These are phyloP conservation scores for Porites lobata DNA, from an alignment of 92 coral and sea anemone genomes.

Conservation along the genomic window DNA sequence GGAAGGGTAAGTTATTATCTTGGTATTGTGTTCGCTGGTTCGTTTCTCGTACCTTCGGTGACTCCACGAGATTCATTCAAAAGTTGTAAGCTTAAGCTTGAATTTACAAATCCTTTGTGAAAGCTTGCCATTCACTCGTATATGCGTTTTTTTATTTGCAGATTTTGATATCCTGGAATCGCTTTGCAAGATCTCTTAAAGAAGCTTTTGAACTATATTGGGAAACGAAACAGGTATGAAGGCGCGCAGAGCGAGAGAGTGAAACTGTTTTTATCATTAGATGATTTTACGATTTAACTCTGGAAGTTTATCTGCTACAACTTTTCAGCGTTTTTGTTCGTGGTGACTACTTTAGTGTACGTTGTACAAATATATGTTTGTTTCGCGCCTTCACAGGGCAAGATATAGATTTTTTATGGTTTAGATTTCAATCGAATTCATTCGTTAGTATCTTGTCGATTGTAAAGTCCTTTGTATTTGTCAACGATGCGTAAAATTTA, in stretches of 20 bases:
- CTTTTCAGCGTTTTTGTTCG: neutral
- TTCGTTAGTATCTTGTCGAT: conserved; percentile 4
- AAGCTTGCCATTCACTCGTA: no score
- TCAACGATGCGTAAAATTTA: conserved; percentile 27
- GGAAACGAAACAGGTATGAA: conserved; percentile 94
- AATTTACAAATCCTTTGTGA: no score
- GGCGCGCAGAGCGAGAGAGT: neutral
- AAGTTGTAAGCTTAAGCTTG: neutral
- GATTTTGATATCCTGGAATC: conserved; percentile 97
- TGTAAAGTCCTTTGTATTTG: neutral
- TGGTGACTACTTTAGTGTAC: neutral
- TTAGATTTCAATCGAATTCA: neutral
- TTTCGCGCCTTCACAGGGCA: neutral
- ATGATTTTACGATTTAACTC: conserved; percentile 46
- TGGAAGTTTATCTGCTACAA: conserved; percentile 1
- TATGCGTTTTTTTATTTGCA: conserved; percentile 43
- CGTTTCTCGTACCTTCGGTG: conserved; percentile 20
- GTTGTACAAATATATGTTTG: neutral
- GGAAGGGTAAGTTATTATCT: conserved; percentile 81
- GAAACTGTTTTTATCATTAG: conserved; percentile 55
- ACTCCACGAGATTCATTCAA: neutral
- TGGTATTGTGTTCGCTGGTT: neutral
- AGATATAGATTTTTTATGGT: neutral
- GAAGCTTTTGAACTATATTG: conserved; percentile 97
- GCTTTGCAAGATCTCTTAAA: conserved; percentile 98